Evolutionary conservation across 2,113 vertebrate genomes (phyloP).

Genomic region (Gymnobelideus leadbeateri): DNA sequence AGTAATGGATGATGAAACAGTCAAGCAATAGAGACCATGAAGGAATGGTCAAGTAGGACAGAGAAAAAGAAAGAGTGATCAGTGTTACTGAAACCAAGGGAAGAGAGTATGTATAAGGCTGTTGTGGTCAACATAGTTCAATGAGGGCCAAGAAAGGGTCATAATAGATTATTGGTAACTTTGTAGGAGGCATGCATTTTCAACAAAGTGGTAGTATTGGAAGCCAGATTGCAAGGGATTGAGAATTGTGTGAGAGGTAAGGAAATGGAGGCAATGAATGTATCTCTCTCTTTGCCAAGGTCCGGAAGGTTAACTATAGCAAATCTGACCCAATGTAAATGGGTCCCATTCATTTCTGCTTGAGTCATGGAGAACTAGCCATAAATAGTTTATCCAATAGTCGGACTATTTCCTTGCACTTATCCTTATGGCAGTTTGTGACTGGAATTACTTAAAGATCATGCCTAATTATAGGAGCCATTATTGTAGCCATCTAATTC

Average conservation of each 20-base stretch:
- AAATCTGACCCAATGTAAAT: background rate
- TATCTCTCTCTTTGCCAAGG: background rate
- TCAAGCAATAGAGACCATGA: background rate
- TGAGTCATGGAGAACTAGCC: background rate
- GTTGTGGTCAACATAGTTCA: background rate
- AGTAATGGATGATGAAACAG: background rate
- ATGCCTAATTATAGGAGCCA: constrained; percentile 11
- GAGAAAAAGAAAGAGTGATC: background rate
- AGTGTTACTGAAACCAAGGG: background rate
- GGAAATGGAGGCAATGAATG: background rate
- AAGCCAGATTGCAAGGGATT: background rate
- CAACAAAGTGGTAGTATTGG: background rate
- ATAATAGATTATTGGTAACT: background rate
- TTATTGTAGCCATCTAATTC: background rate
- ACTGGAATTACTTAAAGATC: constrained; percentile 38
- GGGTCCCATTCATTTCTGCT: constrained; percentile 11
- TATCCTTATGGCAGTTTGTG: constrained; percentile 4
- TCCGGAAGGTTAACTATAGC: background rate
- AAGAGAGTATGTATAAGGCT: background rate
- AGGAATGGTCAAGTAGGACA: background rate
- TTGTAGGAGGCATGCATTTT: background rate
- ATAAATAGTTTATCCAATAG: background rate
- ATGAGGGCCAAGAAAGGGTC: background rate
- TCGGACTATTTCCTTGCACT: background rate
- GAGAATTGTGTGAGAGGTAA: background rate